Evolutionary conservation across 2,888 invertebrate species (phyloP).

Genomic region (Apamea epomidion): DNA sequence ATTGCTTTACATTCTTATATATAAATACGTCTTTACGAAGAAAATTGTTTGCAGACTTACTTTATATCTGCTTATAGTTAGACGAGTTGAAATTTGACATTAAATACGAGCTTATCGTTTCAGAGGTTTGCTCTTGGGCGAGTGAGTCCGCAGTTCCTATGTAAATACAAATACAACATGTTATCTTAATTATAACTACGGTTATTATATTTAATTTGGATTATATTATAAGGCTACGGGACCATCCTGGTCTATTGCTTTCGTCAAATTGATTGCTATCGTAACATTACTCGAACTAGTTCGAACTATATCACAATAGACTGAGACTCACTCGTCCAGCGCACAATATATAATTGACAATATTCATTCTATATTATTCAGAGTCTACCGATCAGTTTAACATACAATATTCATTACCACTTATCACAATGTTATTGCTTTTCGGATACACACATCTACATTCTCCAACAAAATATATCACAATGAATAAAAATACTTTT

Average conservation of each 20-base stretch:
- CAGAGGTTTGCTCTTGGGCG: slow-evolving; percentile 50
- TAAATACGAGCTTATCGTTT: slow-evolving; percentile 66
- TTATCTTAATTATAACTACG: slow-evolving; percentile 57
- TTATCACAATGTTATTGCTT: slow-evolving; percentile 90
- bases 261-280: slow-evolving; percentile 60
- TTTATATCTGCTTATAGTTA: slow-evolving; percentile 70
- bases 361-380: slow-evolving; percentile 80
- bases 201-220: slow-evolving; percentile 56
- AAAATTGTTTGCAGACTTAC: slow-evolving; percentile 69
- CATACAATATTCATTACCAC: slow-evolving; percentile 81
- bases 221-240: slow-evolving; percentile 65
- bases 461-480: slow-evolving; percentile 86
- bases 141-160: slow-evolving; percentile 48
- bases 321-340: slow-evolving; percentile 70
- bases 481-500: slow-evolving; percentile 85
- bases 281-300: slow-evolving; percentile 52
- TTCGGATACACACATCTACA: slow-evolving; percentile 85
- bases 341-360: slow-evolving; percentile 85
- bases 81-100: slow-evolving; percentile 69
- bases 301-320: slow-evolving; percentile 51
- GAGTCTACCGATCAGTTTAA: slow-evolving; percentile 72
- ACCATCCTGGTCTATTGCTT: slow-evolving; percentile 68
- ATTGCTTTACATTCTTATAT: slow-evolving; percentile 75
- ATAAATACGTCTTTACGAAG: slow-evolving; percentile 71
- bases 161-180: slow-evolving; percentile 59